Conservation (phyloP, 2,888 invertebrate genomes). For the Frankliniella intonsa region DNA sequence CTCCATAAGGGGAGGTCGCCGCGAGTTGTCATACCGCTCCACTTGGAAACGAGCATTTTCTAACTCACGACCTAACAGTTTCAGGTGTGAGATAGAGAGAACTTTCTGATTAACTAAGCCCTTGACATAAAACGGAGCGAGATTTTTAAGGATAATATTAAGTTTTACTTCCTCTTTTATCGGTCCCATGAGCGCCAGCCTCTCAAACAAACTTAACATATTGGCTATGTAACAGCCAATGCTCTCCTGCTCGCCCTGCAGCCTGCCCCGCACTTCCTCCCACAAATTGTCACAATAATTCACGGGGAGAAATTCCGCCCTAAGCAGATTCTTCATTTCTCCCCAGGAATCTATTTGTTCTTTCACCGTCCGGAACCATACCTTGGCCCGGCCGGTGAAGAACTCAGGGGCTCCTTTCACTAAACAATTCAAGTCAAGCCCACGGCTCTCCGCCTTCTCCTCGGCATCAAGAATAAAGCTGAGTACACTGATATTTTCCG, state of each 20-base stretch:
- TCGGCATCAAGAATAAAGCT: neutral
- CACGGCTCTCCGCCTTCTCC: neutral
- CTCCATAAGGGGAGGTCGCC: neutral
- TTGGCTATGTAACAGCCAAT: constrained; percentile 39
- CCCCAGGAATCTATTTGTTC: constrained; percentile 27
- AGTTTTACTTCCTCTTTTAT: neutral
- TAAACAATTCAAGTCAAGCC: neutral
- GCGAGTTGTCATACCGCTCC: neutral
- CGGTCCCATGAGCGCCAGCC: constrained; percentile 32
- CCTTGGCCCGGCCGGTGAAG: neutral
- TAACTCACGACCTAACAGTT: neutral
- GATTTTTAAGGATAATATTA: neutral
- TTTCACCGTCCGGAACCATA: neutral
- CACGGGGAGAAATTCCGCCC: constrained; percentile 36
- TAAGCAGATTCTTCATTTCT: constrained; percentile 26
- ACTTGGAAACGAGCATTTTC: neutral
- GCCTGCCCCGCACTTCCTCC: constrained; percentile 37
- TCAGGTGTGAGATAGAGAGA: neutral
- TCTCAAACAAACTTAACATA: constrained; percentile 37
- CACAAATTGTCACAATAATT: constrained; percentile 38
- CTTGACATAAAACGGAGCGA: neutral
- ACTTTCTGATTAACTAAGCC: neutral
- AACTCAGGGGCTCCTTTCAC: neutral
- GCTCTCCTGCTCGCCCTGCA: constrained; percentile 39
- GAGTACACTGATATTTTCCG: neutral